Evolutionary conservation across 2,888 invertebrate genomes (phyloP).

Genomic region (Folsomia manolachei): DNA sequence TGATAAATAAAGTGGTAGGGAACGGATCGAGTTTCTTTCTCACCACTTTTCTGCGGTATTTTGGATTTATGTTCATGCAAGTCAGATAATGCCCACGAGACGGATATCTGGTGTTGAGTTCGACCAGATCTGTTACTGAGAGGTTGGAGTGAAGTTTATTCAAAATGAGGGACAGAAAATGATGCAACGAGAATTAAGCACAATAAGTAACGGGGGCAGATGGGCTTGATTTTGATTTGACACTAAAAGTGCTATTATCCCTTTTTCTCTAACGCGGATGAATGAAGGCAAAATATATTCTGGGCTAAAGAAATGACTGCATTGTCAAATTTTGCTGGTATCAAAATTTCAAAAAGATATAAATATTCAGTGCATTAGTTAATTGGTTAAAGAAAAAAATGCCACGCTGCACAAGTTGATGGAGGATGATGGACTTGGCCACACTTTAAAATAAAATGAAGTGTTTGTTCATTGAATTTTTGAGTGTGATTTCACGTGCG

Average conservation of each 20-base stretch:
- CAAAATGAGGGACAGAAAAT: neutral
- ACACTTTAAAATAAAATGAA: neutral
- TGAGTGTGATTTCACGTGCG: slow-evolving; percentile 10
- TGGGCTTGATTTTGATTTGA: neutral
- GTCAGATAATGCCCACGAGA: too few species aligned
- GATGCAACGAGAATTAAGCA: too few species aligned
- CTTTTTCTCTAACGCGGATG: neutral
- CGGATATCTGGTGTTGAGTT: neutral
- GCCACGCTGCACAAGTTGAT: too few species aligned
- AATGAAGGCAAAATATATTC: too few species aligned
- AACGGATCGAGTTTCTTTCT: neutral
- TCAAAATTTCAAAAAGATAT: too few species aligned
- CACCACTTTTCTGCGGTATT: neutral
- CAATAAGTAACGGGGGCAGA: too few species aligned
- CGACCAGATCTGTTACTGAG: neutral
- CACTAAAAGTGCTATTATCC: neutral
- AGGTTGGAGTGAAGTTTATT: neutral
- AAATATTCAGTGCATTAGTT: too few species aligned
- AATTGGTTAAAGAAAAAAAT: too few species aligned
- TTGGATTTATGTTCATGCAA: too few species aligned
- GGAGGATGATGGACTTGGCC: neutral
- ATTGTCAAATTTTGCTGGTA: too few species aligned
- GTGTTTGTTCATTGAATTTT: neutral
- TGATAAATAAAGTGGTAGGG: neutral
- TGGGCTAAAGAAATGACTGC: too few species aligned